A percentile compares a stretch with the other conserved stretches of the same genome.
phyloP scores from a whole-genome alignment of 2,888 invertebrate species.

The Ctenicera cuprea region DNA sequence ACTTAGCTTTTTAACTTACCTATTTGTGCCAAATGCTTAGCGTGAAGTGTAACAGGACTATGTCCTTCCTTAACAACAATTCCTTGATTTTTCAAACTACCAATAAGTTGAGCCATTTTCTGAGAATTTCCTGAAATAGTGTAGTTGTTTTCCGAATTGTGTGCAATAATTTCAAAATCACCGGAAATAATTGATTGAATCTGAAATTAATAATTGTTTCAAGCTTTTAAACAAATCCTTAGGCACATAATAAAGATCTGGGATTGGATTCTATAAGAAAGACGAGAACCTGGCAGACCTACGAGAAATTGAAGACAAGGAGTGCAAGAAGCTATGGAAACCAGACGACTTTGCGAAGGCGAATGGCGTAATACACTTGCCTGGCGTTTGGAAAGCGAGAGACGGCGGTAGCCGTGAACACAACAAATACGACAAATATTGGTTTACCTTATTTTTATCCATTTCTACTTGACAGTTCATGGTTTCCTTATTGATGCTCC shows the following conservation, averaged over 20 bases:
- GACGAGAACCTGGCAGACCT: no score
- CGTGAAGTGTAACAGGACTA: not conserved
- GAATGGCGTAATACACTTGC: no score
- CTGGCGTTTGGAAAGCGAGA: no score
- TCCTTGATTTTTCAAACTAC: not conserved
- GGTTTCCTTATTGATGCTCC: not conserved
- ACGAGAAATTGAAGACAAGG: no score
- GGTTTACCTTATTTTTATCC: not conserved
- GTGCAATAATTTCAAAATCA: constrained; percentile 2
- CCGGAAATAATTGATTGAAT: not conserved
- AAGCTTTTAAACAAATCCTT: no score
- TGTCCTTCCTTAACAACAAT: not conserved
- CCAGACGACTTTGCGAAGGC: no score
- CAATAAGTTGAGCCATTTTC: not conserved
- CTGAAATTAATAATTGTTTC: constrained; percentile 1
- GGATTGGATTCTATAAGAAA: no score
- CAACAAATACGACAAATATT: no score
- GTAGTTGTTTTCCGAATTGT: not conserved
- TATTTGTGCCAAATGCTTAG: constrained; percentile 1
- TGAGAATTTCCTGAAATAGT: constrained; percentile 2
- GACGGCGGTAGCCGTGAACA: no score
- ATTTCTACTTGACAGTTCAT: not conserved
- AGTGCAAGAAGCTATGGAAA: no score
- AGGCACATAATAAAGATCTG: no score
- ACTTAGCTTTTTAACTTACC: no score